Evolutionary conservation across 1,140 invertebrate species (phyloP).

Genomic region (Zophobas morio): DNA sequence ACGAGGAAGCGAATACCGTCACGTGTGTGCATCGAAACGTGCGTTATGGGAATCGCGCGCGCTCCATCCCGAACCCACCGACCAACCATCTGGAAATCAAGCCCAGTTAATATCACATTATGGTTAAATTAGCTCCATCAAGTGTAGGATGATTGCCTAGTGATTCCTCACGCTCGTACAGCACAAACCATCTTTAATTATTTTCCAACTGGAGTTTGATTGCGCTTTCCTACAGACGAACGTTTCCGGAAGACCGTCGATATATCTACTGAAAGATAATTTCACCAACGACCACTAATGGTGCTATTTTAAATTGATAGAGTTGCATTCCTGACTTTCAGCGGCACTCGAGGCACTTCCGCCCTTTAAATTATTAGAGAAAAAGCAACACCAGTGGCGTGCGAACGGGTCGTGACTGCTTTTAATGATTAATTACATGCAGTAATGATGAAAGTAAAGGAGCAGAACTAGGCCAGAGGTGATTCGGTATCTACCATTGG

Average conservation of each 20-base stretch:
- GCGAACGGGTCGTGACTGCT: conserved; percentile 13
- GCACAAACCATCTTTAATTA: conserved; percentile 31
- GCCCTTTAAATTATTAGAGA: conserved; percentile 16
- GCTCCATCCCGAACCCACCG: conserved; percentile 27
- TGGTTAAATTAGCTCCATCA: conserved; percentile 39
- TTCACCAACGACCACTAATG: conserved; percentile 30
- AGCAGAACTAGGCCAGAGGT: conserved; percentile 31
- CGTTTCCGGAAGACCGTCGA: conserved; percentile 8
- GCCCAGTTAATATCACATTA: conserved; percentile 38
- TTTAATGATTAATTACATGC: conserved; percentile 21
- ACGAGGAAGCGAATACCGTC: conserved; percentile 42
- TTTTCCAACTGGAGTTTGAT: conserved; percentile 31
- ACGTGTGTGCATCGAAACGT: conserved; percentile 28
- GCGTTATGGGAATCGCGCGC: conserved; percentile 45
- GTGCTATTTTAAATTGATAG: conserved; percentile 37
- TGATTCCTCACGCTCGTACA: conserved; percentile 36
- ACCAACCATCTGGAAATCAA: conserved; percentile 36
- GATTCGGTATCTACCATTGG: conserved; percentile 30
- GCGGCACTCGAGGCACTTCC: conserved; percentile 20
- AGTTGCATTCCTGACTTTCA: conserved; percentile 27
- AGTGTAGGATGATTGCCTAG: conserved; percentile 31
- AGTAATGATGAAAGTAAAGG: conserved; percentile 39
- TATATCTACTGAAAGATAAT: conserved; percentile 5
- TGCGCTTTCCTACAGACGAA: conserved; percentile 6
- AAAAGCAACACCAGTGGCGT: conserved; percentile 28